Base-by-base conservation (phyloP, 2,888 invertebrate species). In the Clistopyga incitator region DNA sequence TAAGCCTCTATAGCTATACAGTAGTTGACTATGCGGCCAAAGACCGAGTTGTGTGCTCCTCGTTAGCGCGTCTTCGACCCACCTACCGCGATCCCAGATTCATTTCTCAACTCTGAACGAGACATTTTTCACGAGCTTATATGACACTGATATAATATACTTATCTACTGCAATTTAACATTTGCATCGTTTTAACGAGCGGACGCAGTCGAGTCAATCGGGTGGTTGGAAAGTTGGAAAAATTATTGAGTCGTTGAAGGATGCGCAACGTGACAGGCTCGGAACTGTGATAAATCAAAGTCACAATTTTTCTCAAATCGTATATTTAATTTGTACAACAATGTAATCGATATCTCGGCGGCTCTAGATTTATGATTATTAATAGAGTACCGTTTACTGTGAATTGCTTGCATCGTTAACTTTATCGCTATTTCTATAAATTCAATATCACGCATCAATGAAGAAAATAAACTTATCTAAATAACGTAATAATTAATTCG, bases 11-110 rank as follows among this genome's bases (percentile, higher is more conserved):
- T 56, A 56, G 54, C 23, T 52, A 52, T 52, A 52, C 54, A 34
- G 61, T 34, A 25, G 54, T 1, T 20, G 20, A 64, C 25, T 23
- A 38, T 38, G 47, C 59, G 13, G 61, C 47, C 47, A 74, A 59
- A 61, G 45, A 74, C 34, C 74, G 61, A 47, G 74, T 61, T 50
- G 47, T 50, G 47, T 47, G 29, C 47, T 74, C 47, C 61, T 74
- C 74, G 74, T 74, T 74, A 74, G 74, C 59, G 74, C 59, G 52
- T 56, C 74, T 59, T 23, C 72, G 56, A 59, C 72, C 59, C 59
- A 72, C 56, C 74, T 61, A 61, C 34, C 59, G 47, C 61, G 61
- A 74, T 74, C 34, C 18, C 74, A 61, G 47, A 61, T 74, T 74
- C 47, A 74, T 74, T 47, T 74, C 42, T 74, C 74, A 74, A 61